Conservation (phyloP, 2,797 vertebrate genomes). For the Cheirogaleus major region DNA sequence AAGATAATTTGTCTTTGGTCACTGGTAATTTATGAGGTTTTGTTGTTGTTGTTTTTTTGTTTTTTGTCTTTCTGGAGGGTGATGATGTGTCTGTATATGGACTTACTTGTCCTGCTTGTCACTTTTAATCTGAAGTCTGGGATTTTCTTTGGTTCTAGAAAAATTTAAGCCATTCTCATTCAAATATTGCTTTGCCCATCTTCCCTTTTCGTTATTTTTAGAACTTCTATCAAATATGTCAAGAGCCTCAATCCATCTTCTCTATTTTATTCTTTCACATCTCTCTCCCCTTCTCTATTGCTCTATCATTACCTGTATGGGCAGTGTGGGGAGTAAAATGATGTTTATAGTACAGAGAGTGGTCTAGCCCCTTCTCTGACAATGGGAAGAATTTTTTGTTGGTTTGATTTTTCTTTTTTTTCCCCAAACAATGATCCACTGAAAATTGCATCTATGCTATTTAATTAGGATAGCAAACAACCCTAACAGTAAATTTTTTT, state of each 20-base stretch:
- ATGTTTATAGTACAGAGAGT: neutral
- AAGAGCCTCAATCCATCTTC: neutral
- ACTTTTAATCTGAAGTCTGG: neutral
- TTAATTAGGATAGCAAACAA: neutral
- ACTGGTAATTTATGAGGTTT: neutral
- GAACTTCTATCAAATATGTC: neutral
- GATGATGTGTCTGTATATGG: neutral
- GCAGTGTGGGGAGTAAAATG: neutral
- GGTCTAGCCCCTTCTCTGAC: neutral
- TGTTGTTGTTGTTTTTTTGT: neutral
- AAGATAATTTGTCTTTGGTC: conserved; percentile 8
- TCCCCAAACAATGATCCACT: neutral
- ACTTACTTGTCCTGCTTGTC: neutral
- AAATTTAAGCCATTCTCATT: neutral
- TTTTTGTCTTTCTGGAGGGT: neutral
- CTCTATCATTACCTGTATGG: neutral
- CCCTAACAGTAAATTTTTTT: neutral
- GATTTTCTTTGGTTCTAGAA: neutral
- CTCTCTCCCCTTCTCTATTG: neutral
- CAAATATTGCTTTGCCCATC: neutral
- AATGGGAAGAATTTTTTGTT: neutral
- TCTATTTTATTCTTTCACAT: neutral
- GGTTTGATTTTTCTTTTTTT: neutral
- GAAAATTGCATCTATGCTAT: neutral
- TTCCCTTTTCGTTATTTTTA: neutral